Percentiles rank a stretch among this genome's conserved stretches.
phyloP scores from a whole-genome alignment of 53 echinoderm and acorn worm species.

The Apostichopus leukothele region DNA sequence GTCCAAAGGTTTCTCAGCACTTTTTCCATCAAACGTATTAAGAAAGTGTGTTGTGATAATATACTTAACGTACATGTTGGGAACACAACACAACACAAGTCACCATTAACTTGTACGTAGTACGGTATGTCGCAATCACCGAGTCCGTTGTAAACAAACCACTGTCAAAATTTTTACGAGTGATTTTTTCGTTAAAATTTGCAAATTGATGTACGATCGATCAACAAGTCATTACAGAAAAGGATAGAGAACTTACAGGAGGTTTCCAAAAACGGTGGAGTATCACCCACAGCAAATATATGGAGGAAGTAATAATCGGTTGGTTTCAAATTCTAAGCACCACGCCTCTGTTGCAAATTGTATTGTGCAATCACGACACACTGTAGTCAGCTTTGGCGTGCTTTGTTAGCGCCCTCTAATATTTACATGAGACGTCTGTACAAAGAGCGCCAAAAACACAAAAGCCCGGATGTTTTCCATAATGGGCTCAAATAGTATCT shows the following conservation, averaged over 20 bases:
- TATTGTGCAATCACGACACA: conserved; percentile 28
- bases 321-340: conserved; percentile 29
- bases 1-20: no score
- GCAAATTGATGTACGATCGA: neutral
- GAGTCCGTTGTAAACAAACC: conserved; percentile 41
- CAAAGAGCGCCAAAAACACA: neutral
- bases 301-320: neutral
- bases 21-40: no score
- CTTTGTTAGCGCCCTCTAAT: conserved; percentile 24
- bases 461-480: neutral
- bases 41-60: no score
- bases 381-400: conserved; percentile 12
- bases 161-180: conserved; percentile 17
- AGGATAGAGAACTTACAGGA: neutral
- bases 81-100: neutral
- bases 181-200: neutral
- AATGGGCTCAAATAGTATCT: no score
- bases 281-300: neutral
- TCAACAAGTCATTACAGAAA: conserved; percentile 1
- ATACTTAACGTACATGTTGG: no score
- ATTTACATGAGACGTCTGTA: neutral
- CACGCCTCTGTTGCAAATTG: conserved; percentile 18
- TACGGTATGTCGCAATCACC: conserved; percentile 39
- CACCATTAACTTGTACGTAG: neutral
- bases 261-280: neutral